phyloP scores from a whole-genome alignment of 1,140 invertebrate genomes.

The Zelostemma sp. region DNA sequence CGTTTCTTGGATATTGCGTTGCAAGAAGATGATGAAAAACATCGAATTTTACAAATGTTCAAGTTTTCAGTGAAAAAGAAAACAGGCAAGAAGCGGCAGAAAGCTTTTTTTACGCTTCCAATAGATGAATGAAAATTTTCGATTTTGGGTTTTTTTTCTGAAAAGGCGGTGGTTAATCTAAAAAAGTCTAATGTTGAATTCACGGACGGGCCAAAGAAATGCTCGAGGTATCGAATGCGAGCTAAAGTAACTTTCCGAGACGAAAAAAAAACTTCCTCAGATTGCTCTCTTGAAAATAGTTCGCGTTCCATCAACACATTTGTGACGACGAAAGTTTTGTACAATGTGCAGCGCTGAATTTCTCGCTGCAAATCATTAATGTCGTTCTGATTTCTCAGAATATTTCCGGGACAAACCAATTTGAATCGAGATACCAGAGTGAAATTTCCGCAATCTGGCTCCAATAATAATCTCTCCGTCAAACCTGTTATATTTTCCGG shows the following conservation, averaged over 20 bases:
- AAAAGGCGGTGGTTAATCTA: too few species aligned
- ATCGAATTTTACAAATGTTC: constrained; percentile 24
- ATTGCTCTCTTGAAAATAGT: too few species aligned
- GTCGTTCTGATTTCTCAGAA: too few species aligned
- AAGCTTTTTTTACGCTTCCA: constrained; percentile 31
- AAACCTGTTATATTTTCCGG: constrained; percentile 32
- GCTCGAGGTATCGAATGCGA: neutral
- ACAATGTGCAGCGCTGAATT: too few species aligned
- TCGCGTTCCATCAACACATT: too few species aligned
- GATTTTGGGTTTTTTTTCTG: constrained; percentile 32
- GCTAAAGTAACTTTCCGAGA: too few species aligned
- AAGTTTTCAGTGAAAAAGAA: constrained; percentile 33
- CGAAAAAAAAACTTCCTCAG: too few species aligned
- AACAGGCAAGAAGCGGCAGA: constrained; percentile 22
- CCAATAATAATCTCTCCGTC: constrained; percentile 45
- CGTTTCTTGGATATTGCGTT: too few species aligned
- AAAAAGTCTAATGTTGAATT: neutral
- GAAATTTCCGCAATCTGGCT: constrained; percentile 24
- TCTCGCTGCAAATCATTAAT: too few species aligned
- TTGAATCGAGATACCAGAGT: neutral
- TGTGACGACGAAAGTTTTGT: too few species aligned
- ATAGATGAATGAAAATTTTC: constrained; percentile 39
- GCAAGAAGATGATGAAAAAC: too few species aligned
- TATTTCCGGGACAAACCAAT: too few species aligned
- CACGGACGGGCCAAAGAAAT: neutral